These are phyloP conservation scores for Parascotia fuliginaria DNA, from an alignment of 2,888 invertebrate species.

Conservation along the genomic window DNA sequence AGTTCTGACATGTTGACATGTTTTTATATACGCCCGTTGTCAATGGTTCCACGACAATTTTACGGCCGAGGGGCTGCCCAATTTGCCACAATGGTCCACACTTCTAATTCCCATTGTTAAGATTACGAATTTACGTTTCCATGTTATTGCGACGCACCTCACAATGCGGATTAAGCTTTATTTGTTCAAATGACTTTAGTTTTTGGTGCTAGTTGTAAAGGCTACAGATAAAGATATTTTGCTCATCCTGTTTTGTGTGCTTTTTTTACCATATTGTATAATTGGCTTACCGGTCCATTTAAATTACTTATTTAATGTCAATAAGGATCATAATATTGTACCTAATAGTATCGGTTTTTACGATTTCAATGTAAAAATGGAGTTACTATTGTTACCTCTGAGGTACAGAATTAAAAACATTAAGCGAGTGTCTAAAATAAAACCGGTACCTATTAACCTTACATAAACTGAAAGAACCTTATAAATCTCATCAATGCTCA, in stretches of 20 bases:
- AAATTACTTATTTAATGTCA: neutral
- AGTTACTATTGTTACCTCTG: too few species aligned
- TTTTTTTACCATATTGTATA: slow-evolving; percentile 35
- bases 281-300: slow-evolving; percentile 30
- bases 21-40: slow-evolving; percentile 82
- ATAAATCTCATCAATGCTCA: too few species aligned
- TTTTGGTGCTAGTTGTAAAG: slow-evolving; percentile 53
- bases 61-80: slow-evolving; percentile 74
- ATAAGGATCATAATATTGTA: neutral
- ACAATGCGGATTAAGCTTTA: slow-evolving; percentile 80
- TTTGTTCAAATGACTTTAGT: slow-evolving; percentile 78
- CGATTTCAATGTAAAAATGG: too few species aligned
- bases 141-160: slow-evolving; percentile 71
- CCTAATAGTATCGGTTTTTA: neutral
- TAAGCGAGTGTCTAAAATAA: too few species aligned
- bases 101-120: slow-evolving; percentile 80
- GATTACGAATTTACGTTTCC: slow-evolving; percentile 69
- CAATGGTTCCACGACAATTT: slow-evolving; percentile 70
- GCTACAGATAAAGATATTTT: slow-evolving; percentile 46
- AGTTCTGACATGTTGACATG: slow-evolving; percentile 85
- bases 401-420: too few species aligned
- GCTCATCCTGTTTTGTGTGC: slow-evolving; percentile 59
- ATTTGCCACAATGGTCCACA: slow-evolving; percentile 79
- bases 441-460: too few species aligned
- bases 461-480: too few species aligned